Percentiles rank a stretch among this genome's conserved stretches.
These are phyloP conservation scores for Formica exsecta DNA, from an alignment of 1,140 invertebrate genomes.

Conservation along the genomic window DNA sequence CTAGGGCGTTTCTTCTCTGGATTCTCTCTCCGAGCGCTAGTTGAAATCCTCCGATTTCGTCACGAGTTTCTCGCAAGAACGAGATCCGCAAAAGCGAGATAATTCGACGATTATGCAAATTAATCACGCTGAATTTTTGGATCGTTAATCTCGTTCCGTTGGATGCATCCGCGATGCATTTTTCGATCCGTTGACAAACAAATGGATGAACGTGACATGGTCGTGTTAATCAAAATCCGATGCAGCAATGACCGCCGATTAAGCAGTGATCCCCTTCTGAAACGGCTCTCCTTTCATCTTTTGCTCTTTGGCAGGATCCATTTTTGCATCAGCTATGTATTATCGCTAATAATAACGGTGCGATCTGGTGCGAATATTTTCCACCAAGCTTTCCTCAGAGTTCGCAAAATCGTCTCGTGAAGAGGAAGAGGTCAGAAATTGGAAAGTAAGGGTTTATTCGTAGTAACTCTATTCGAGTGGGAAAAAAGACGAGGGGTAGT, in stretches of 20 bases:
- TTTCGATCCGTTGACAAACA: no score
- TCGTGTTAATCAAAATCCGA: no score
- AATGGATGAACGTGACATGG: no score
- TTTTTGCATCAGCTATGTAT: slow-evolving; percentile 29
- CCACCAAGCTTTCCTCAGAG: slow-evolving; percentile 59
- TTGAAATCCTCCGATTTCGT: slow-evolving; percentile 51
- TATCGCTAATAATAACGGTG: slow-evolving; percentile 86
- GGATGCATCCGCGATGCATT: not conserved
- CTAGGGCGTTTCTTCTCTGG: slow-evolving; percentile 46
- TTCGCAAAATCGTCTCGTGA: slow-evolving; percentile 13
- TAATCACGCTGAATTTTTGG: slow-evolving; percentile 53
- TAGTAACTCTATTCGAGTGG: not conserved
- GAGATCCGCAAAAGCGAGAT: slow-evolving; percentile 45
- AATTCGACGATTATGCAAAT: slow-evolving; percentile 70
- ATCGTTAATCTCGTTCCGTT: slow-evolving; percentile 56
- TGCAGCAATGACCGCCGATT: no score
- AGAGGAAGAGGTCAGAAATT: slow-evolving; percentile 55
- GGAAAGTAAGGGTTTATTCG: slow-evolving; percentile 66
- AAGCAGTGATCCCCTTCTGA: no score
- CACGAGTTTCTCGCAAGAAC: slow-evolving; percentile 2
- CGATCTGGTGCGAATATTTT: slow-evolving; percentile 81
- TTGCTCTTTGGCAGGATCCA: no score
- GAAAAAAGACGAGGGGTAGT: no score
- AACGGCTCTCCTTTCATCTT: no score
- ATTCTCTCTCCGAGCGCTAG: slow-evolving; percentile 31